A percentile compares a stretch with the other conserved stretches of the same genome.
Evolutionary conservation across 2,113 vertebrate species (phyloP).

Genomic region (human (Homo sapiens)): GRCh38 chrX:97954501-97955000

Average conservation of each 20-base stretch:
- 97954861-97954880: background rate
- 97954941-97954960: background rate
- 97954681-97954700: background rate
- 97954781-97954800: background rate
- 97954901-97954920: background rate
- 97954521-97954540: background rate
- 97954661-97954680: background rate
- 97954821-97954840: background rate
- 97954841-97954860: background rate
- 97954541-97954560: background rate
- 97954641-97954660: background rate
- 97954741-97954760: background rate
- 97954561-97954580: background rate
- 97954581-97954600: background rate
- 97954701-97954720: background rate
- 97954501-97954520: background rate
- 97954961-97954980: background rate
- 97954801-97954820: background rate
- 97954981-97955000: background rate
- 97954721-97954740: background rate
- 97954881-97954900: background rate
- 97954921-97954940: background rate
- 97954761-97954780: background rate
- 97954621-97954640: background rate
- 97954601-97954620: background rate